Evolutionary conservation across 2,113 vertebrate genomes (phyloP), one percentile per base, ranked within the genome.

Genomic region (Riparia riparia): DNA sequence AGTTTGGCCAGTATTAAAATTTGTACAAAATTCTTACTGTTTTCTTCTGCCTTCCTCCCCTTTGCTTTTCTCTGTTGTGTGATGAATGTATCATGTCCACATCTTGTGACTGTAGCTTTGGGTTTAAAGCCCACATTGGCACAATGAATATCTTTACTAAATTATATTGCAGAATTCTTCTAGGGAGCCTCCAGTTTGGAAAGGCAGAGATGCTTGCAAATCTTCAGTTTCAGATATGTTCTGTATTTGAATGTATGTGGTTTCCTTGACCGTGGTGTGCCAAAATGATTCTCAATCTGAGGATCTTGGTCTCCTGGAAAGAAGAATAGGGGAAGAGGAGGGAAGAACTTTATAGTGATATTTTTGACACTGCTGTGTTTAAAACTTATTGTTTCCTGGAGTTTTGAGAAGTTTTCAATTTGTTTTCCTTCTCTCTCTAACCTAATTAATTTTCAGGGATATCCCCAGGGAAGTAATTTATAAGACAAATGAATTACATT

Each of bases 371-470:
- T 78, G 34, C 54, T 96, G 14, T 78, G 56, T 84, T 93, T 79
- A 58, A 94, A 96, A 86, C 63, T 39, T 78, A 41, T 12, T 90
- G 70, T 94, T 93, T 94, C 65, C 31, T 89, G 51, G 45, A 93
- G 51, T 95, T 96, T 86, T 87, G 66, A 91, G 84, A 96, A 93
- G 82, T 96, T 96, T 92, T 93, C 8, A 2, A 54, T 91, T 94
- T 94, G 69, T 96, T 97, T 97, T 95, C 29, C 60, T 95, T 95
- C 60, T 80, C 63, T 86, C 51, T 95, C 84, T 94, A 94, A 78
- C 89, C 89, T 94, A 94, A 96, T 95, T 96, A 93, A 93, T 95
- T 96, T 96, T 94, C 91, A 69, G 80, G 83, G 72, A 31, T 84
- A 68, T 96, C 94, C 63, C 58, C 71, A 85, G 47, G 82, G 92